Conservation (phyloP, 53 echinoderm and acorn worm species). For the Antedon mediterranea region DNA sequence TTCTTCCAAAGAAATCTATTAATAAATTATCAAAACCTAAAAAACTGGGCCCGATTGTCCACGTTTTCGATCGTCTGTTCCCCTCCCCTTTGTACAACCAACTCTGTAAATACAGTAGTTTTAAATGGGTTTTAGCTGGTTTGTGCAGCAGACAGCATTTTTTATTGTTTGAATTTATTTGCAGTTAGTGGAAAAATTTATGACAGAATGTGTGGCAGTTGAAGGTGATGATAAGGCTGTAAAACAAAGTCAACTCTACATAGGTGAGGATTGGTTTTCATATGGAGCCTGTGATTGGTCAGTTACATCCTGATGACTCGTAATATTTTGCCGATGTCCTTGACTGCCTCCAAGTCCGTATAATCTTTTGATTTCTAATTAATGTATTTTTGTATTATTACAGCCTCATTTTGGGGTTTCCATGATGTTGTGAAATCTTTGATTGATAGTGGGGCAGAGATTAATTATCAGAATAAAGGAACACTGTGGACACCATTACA, state of each 20-base stretch:
- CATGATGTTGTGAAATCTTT: slow-evolving; percentile 79
- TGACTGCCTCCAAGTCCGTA: no score
- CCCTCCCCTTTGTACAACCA: neutral
- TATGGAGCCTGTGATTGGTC: no score
- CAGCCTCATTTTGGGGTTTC: slow-evolving; percentile 99
- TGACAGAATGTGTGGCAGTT: slow-evolving; percentile 87
- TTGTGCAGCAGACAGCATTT: neutral
- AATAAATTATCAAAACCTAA: no score
- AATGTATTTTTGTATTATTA: neutral
- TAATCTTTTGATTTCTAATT: no score
- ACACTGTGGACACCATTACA: slow-evolving; percentile 90
- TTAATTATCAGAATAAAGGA: slow-evolving; percentile 67
- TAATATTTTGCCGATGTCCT: no score
- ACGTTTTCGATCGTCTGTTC: no score
- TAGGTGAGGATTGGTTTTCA: slow-evolving; percentile 39
- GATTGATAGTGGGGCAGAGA: slow-evolving; percentile 38
- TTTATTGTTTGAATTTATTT: neutral
- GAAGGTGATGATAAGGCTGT: slow-evolving; percentile 54
- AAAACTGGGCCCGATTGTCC: no score
- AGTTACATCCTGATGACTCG: no score
- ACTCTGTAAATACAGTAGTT: neutral
- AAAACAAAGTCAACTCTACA: slow-evolving; percentile 80
- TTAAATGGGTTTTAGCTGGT: neutral
- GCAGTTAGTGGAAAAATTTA: slow-evolving; percentile 86
- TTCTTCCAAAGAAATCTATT: no score